Base-by-base conservation (phyloP, 2,888 invertebrate species). In the Catonia carolina region DNA sequence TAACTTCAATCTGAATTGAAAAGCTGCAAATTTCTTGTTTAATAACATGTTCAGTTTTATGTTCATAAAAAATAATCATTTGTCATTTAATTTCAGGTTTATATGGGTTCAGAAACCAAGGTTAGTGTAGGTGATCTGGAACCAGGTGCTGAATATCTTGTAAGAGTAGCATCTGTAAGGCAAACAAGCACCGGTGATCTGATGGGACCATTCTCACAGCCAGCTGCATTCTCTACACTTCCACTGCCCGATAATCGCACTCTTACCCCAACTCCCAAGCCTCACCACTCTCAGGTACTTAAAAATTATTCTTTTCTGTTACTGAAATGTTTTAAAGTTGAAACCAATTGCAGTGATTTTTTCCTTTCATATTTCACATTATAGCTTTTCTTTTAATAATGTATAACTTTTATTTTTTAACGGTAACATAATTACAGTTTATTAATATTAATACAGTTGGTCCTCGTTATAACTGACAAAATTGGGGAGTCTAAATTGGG, bases 151-250 rank as follows among this genome's bases (percentile, higher is more conserved):
- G 86, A 87, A 70, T 91, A 91, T 75, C 75, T 76, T 67, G 82
- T 86, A 67, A 82, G 91, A 55, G 89, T 92, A 62, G 85, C 86
- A 74, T 84, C 86, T 23, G 81, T 90, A 67, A 81, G 92, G 48
- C 72, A 79, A 55, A 76, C 78, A 65, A 75, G 74, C 52, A 78
- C 79, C 37, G 75, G 75, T 42, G 79, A 79, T 66, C 77, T 88
- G 64, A 73, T 79, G 59, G 86, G 90, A 60, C 82, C 86, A 61
- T 85, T 80, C 74, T 87, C 89, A 62, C 78, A 81, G 53, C 72
- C 80, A 50, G 73, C 82, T 65, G 79, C 80, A 55, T 79, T 86
- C 69, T 73, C 77, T 51, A 80, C 78, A 47, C 63, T 63, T 36
- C 63, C 69, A 63, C 69, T 71, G 56, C 67, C 67, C 47, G 75